Conservation (phyloP, 2,888 invertebrate species). For the Eumacrocentrus americanus region DNA sequence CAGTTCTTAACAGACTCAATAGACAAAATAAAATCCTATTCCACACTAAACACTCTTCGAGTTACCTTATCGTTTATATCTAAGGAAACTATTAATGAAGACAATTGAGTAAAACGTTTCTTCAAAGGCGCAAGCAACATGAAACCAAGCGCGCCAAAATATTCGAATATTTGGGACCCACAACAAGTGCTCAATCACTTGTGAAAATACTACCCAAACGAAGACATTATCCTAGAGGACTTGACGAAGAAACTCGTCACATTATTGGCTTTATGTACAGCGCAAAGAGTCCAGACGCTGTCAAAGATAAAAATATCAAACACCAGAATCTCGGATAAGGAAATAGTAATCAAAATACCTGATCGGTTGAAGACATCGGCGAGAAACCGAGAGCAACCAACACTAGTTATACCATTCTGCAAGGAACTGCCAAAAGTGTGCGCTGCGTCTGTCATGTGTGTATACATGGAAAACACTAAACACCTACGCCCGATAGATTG, state of each 20-base stretch:
- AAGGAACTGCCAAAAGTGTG: background rate
- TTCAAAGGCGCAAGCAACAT: conserved; percentile 39
- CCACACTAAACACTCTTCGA: conserved; percentile 39
- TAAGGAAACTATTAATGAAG: conserved; percentile 33
- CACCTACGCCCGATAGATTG: background rate
- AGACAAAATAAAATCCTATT: no score
- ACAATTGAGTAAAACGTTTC: conserved; percentile 37
- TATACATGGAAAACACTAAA: background rate
- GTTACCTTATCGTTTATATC: conserved; percentile 42
- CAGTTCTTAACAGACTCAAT: no score
- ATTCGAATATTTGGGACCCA: conserved; percentile 33
- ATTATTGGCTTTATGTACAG: conserved; percentile 32
- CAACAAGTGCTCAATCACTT: conserved; percentile 23
- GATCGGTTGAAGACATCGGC: conserved; percentile 30
- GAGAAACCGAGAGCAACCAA: conserved; percentile 20
- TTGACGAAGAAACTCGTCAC: conserved; percentile 28
- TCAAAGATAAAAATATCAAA: conserved; percentile 27
- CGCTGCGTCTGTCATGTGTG: background rate
- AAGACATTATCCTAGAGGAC: conserved; percentile 20
- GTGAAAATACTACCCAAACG: conserved; percentile 21
- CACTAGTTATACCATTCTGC: conserved; percentile 22
- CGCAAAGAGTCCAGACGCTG: conserved; percentile 32
- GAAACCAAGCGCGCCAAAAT: conserved; percentile 34
- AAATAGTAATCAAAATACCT: conserved; percentile 34
- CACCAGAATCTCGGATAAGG: background rate